Base-by-base conservation (phyloP, 2,113 vertebrate species). In the Paramisgurnus dabryanus region DNA sequence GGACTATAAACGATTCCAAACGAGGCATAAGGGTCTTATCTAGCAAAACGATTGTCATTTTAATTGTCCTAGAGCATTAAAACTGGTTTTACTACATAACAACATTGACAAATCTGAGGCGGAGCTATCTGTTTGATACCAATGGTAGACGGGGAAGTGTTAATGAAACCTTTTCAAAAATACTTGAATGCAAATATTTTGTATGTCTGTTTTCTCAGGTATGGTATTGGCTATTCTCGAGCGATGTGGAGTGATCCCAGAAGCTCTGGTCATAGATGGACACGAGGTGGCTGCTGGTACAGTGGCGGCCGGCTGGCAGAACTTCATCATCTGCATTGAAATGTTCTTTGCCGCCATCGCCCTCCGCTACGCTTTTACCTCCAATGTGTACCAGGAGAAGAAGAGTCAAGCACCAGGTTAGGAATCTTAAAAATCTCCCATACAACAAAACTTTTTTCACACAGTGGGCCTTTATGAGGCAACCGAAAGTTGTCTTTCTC, bases 301-400 rank as follows among this genome's bases (percentile, higher is more conserved):
- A 0, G 93, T 99, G 83, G 95, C 98, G 0, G 96, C 98, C 0
- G 97, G 97, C 82, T 98, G 97, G 92, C 98, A 98, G 91, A 98
- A 98, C 89, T 98, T 99, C 82, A 93, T 97, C 87, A 98, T 93
- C 90, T 98, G 96, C 85, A 94, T 98, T 0, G 97, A 99, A 88
- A 98, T 98, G 97, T 85, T 98, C 76, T 96, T 97, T 0, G 98
- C 96, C 1, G 91, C 97, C 17, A 86, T 98, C 0, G 96, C 96
- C 6, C 93, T 99, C 67, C 93, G 95, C 64, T 96, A 96, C 0
- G 97, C 97, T 3, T 98, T 97, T 89, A 92, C 94, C 76, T 95
- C 93, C 90, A 94, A 91, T 5, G 95, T 96, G 73, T 99, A 98
- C 81, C 91, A 91, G 47, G 95, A 96, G 88, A 97, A 96, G 84